Percentiles rank a stretch among this genome's conserved stretches.
These are phyloP conservation scores for Echinops telfairi DNA, from an alignment of 2,113 vertebrate species.

Conservation along the genomic window DNA sequence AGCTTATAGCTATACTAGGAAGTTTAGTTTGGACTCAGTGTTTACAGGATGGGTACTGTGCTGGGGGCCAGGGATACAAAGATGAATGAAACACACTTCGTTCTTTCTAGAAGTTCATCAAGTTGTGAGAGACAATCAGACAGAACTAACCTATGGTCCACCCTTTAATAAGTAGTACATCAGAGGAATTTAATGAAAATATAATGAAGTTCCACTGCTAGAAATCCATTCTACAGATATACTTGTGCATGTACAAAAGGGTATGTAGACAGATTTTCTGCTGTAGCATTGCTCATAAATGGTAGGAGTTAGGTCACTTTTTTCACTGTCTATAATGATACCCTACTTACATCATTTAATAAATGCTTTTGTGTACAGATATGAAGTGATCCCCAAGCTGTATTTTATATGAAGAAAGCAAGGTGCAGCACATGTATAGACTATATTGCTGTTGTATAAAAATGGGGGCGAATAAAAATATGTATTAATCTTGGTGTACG, in stretches of 20 bases:
- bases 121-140: neutral
- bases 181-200: conserved; percentile 32
- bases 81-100: neutral
- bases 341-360: neutral
- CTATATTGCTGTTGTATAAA: neutral
- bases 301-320: neutral
- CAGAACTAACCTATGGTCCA: neutral
- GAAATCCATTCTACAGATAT: conserved; percentile 6
- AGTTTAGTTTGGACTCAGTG: conserved; percentile 24
- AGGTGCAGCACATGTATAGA: neutral
- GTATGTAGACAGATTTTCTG: neutral
- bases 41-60: neutral
- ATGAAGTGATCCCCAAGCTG: neutral
- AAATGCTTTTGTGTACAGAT: neutral
- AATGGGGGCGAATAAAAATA: conserved; percentile 22
- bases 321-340: neutral
- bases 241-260: conserved; percentile 2
- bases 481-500: neutral
- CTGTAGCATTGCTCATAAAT: neutral
- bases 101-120: conserved; percentile 31
- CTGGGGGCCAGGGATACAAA: neutral
- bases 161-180: conserved; percentile 15
- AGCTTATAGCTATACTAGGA: neutral
- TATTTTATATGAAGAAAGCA: conserved; percentile 25
- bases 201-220: neutral